These are phyloP conservation scores for Varanus komodoensis DNA, from an alignment of 2,113 vertebrate genomes.

Conservation along the genomic window DNA sequence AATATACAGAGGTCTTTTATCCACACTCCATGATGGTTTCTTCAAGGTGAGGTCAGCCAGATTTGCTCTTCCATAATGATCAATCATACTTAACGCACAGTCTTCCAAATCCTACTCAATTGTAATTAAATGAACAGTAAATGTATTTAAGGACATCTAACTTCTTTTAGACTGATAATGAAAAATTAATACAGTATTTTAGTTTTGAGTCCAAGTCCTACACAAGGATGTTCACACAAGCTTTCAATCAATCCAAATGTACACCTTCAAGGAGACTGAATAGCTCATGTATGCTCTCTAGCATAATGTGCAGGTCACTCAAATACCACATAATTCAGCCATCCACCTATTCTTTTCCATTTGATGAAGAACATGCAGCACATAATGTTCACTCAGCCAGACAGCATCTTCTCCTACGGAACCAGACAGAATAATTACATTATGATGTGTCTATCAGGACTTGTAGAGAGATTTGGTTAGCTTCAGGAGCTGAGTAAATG, in stretches of 20 bases:
- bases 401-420: neutral
- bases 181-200: conserved; percentile 23
- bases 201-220: neutral
- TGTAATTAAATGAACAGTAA: conserved; percentile 23
- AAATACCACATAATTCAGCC: conserved; percentile 8
- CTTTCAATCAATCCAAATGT: neutral
- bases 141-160: conserved; percentile 5
- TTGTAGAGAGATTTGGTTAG: neutral
- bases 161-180: conserved; percentile 19
- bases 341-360: neutral
- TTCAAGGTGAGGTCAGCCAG: neutral
- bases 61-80: neutral
- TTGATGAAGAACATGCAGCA: neutral
- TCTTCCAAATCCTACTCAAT: neutral
- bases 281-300: conserved; percentile 10
- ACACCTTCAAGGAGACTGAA: conserved; percentile 24
- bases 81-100: conserved; percentile 12
- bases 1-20: neutral
- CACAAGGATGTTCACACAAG: neutral
- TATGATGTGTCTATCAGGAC: neutral
- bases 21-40: neutral
- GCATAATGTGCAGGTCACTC: conserved; percentile 7
- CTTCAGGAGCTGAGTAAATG: neutral
- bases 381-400: neutral
- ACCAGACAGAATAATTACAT: neutral